Evolutionary conservation across 2,888 invertebrate genomes (phyloP).

Genomic region (Steinernema carpocapsae): DNA sequence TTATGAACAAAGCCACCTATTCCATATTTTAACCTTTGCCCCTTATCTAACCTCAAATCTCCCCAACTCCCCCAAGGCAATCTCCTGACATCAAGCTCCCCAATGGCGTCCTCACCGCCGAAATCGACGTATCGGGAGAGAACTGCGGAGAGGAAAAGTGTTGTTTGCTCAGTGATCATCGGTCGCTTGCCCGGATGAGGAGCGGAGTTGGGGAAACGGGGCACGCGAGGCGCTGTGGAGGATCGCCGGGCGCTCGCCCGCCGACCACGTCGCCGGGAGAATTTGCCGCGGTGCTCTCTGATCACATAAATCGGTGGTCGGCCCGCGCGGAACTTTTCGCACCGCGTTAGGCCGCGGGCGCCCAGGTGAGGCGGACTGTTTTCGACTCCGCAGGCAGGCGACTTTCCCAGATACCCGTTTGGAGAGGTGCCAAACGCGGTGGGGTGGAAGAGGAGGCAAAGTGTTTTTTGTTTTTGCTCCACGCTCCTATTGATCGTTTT

Average conservation of each 20-base stretch:
- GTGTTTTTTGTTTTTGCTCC: slow-evolving; percentile 24
- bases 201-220: slow-evolving; percentile 8
- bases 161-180: slow-evolving; percentile 34
- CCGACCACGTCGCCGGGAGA: neutral
- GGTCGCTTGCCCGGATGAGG: slow-evolving; percentile 22
- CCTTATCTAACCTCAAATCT: too few species aligned
- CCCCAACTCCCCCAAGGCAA: too few species aligned
- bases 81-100: too few species aligned
- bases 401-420: neutral
- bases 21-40: too few species aligned
- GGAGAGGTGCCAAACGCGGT: neutral
- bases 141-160: slow-evolving; percentile 1
- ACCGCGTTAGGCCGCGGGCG: neutral
- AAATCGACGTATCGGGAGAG: slow-evolving; percentile 22
- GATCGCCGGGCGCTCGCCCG: too few species aligned
- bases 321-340: slow-evolving; percentile 26
- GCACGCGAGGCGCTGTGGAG: neutral
- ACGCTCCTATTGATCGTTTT: slow-evolving; percentile 1
- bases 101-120: neutral
- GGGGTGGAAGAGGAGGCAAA: neutral
- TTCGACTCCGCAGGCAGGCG: neutral
- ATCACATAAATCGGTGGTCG: slow-evolving; percentile 24
- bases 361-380: neutral
- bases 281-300: neutral
- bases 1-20: too few species aligned